Evolutionary conservation across 2,797 vertebrate species (phyloP), one percentile per base, ranked within the genome.

Genomic region (Rhinoraja longicauda): DNA sequence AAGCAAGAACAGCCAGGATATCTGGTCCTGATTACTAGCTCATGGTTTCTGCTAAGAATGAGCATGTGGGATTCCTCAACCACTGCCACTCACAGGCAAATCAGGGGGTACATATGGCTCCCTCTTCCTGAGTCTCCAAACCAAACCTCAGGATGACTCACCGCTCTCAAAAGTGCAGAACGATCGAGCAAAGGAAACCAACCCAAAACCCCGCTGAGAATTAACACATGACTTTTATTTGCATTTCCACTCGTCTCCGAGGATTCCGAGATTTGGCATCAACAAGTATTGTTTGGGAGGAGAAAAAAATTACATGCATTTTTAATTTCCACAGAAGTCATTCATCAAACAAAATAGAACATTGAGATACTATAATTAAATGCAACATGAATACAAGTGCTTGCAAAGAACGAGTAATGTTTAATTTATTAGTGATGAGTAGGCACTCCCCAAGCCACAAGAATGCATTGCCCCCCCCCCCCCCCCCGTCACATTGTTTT

Each of bases 371-470:
- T 15, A 26, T 92, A 73, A 92, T 92, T 53, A 75, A 92, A 53
- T 45, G 70, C 26, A 92, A 75, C 64, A 90, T 21, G n/a, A 91
- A 6, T 36, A 45, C 67, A 72, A 57, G 21, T 72, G 9, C 32
- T 39, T 12, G 39, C 90, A 72, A 73, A 53, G 90, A 92, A 45
- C 90, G 9, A 45, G 39, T 15, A 75, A 92, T 53, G 39, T 75
- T 72, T 73, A 92, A 75, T 73, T 92, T 92, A 92, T 45, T 92
- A 92, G 17, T 29, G 70, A 90, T 92, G 64, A 75, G 90, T 75
- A 73, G 26, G 90, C 70, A 72, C 13, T 92, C 90, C 39, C 36
- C 70, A 92, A 92, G 75, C 70, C 90, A 7, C 67, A 53, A 39
- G 39, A 29, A 73, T 53, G 17, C 39, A 91, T 72, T 75, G 70